Evolutionary conservation across 2,113 vertebrate species (phyloP).

Genomic region (Pavo muticus): DNA sequence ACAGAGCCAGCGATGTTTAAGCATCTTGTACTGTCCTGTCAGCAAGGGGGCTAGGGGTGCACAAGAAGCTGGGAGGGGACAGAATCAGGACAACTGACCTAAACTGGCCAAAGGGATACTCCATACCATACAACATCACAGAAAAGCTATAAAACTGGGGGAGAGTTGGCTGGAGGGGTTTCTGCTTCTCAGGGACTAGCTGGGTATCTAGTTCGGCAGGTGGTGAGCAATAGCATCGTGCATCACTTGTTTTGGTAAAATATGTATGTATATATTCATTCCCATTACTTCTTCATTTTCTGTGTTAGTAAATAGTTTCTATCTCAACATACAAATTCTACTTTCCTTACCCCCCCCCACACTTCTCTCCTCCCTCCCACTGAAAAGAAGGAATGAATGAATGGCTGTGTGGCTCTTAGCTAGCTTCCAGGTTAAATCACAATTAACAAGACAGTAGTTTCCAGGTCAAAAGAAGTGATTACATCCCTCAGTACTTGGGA

Average conservation of each 20-base stretch:
- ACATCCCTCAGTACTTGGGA: background rate
- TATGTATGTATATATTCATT: background rate
- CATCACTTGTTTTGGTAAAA: background rate
- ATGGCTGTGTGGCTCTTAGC: background rate
- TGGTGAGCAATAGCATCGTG: background rate
- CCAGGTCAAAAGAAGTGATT: background rate
- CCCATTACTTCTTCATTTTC: background rate
- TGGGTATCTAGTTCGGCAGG: background rate
- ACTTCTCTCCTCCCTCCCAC: background rate
- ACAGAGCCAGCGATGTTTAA: no score
- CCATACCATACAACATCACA: no score
- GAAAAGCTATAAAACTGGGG: background rate
- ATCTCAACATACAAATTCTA: background rate
- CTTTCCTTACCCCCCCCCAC: background rate
- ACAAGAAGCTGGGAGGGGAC: no score
- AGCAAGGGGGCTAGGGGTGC: no score
- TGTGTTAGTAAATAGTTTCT: background rate
- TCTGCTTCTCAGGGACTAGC: background rate
- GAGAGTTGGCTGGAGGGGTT: background rate
- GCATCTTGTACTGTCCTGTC: no score
- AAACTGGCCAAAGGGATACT: no score
- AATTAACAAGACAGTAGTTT: background rate
- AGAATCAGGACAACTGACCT: no score
- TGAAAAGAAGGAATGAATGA: background rate
- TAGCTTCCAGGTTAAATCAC: background rate